Evolutionary conservation across 1,140 invertebrate species (phyloP).

Genomic region (Pseudomyrmex cubaensis): DNA sequence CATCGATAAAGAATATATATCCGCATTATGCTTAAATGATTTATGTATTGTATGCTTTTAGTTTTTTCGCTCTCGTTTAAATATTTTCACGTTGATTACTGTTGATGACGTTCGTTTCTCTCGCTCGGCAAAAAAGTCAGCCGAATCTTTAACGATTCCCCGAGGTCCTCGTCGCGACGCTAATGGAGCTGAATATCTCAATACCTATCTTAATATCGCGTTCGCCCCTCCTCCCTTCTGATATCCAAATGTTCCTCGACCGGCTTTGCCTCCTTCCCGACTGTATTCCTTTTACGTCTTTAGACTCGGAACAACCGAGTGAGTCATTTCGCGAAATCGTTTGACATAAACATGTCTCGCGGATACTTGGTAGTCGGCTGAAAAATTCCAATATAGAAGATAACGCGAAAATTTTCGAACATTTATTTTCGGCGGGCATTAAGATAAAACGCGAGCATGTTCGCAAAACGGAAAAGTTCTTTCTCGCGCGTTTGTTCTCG

Average conservation of each 20-base stretch:
- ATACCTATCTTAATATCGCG: constrained; percentile 73
- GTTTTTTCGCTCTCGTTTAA: neutral
- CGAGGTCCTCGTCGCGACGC: constrained; percentile 53
- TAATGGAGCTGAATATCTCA: constrained; percentile 75
- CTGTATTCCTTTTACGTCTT: constrained; percentile 16
- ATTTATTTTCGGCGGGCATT: constrained; percentile 62
- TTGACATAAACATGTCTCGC: constrained; percentile 75
- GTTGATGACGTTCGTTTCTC: constrained; percentile 2
- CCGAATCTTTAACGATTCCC: constrained; percentile 63
- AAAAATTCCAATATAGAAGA: constrained; percentile 66
- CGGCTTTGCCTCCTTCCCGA: constrained; percentile 6
- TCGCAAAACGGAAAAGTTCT: neutral
- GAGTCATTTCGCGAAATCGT: constrained; percentile 68
- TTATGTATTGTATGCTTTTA: neutral
- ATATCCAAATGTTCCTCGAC: constrained; percentile 39
- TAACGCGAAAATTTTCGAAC: constrained; percentile 59
- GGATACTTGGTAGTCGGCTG: constrained; percentile 38
- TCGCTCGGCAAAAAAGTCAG: constrained; percentile 11
- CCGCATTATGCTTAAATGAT: neutral
- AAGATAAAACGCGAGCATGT: constrained; percentile 57
- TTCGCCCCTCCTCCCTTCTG: neutral
- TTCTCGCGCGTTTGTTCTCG: constrained; percentile 2
- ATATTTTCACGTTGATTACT: constrained; percentile 23
- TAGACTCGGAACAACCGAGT: constrained; percentile 61
- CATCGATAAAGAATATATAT: neutral